Base-by-base conservation (phyloP, 2,888 invertebrate species). In the Allygus modestus region DNA sequence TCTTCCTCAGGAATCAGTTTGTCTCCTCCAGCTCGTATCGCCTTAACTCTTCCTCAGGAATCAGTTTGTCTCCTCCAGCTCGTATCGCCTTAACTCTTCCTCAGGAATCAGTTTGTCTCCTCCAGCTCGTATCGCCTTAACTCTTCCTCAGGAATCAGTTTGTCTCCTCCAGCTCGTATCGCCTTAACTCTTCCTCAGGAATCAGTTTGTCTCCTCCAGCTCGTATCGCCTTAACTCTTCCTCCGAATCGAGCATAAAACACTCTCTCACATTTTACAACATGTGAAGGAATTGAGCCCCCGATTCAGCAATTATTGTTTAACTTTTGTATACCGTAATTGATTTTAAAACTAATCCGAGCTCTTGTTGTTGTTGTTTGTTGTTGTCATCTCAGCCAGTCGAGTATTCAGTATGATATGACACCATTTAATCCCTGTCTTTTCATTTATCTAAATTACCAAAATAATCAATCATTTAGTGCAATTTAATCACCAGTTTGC, bases 41-140 rank as follows among this genome's bases (percentile, higher is more conserved):
- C 54, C 54, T 54, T 23, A 54, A 54, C 54, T 54, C 54, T 20
- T 54, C 23, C 11, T 54, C 54, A 54, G 54, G 54, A 54, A 54
- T 54, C 54, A 54, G 20, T 54, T 54, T 54, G 54, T 54, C 54
- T 54, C 54, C 12, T 54, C 54, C 54, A 54, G 54, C 46, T 12
- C 20, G 5, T 54, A 20, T 54, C 11, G 54, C 54, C 54, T 54
- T 23, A 54, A 54, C 54, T 54, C 54, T 20, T 54, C 23, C 11
- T 54, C 54, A 54, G 54, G 54, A 54, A 54, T 54, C 54, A 54
- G 20, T 54, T 54, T 54, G 54, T 54, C 54, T 54, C 54, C 12
- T 54, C 54, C 54, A 54, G 54, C 46, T 12, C 20, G 5, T 54
- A 20, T 54, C 11, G 54, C 54, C 54, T 54, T 23, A 54, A 54